Evolutionary conservation across 2,888 invertebrate genomes (phyloP).

Genomic region (Drosophila macrothrix): DNA sequence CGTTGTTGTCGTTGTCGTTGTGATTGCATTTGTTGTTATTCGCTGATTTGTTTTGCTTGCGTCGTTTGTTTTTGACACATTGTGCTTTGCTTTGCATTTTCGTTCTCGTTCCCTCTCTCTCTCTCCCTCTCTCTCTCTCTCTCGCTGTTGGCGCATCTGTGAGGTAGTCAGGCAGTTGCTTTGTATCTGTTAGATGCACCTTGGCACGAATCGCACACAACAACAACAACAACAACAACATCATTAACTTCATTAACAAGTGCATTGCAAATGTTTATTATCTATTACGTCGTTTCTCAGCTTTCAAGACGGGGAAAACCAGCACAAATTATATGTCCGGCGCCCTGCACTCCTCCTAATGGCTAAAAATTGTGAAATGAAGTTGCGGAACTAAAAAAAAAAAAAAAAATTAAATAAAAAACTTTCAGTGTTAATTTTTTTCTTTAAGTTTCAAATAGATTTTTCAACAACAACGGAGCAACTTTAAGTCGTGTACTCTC

Average conservation of each 20-base stretch:
- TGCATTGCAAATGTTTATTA: conserved; percentile 63
- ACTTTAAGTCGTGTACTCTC: not conserved
- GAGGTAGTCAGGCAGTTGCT: conserved; percentile 25
- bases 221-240: conserved; percentile 18
- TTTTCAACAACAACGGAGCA: not conserved
- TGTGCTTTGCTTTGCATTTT: conserved; percentile 60
- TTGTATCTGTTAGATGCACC: conserved; percentile 67
- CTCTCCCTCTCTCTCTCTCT: not conserved
- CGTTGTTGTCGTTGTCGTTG: conserved; percentile 15
- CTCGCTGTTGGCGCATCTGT: conserved; percentile 16
- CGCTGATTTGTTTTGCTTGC: conserved; percentile 70
- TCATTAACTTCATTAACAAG: conserved; percentile 75
- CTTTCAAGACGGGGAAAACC: conserved; percentile 15
- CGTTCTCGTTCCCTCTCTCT: conserved; percentile 26
- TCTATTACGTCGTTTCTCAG: conserved; percentile 52
- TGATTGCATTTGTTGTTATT: conserved; percentile 52
- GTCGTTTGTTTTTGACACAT: conserved; percentile 62
- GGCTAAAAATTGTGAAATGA: not conserved
- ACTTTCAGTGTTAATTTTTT: not conserved
- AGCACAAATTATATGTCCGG: conserved; percentile 2
- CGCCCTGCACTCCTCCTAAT: not conserved
- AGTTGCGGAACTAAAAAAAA: not conserved
- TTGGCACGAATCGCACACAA: conserved; percentile 66
- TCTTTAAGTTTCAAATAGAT: not conserved
- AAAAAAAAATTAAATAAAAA: too few species aligned